Conservation (phyloP, 2,113 vertebrate genomes). For the Tragelaphus scriptus region DNA sequence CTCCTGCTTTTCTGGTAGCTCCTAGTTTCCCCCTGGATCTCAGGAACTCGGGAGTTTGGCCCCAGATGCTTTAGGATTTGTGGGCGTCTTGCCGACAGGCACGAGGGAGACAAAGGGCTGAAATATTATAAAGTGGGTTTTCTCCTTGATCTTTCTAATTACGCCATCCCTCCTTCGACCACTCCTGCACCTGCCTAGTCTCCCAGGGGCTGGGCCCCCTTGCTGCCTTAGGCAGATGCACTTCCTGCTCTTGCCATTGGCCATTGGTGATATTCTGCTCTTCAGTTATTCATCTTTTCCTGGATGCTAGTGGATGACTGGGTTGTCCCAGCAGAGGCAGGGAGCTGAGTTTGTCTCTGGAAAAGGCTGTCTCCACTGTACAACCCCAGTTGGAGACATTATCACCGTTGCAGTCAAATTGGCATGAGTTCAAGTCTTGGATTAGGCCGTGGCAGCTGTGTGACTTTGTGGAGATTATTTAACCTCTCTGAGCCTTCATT, state of each 20-base stretch:
- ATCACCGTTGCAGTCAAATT: neutral
- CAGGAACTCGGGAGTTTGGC: neutral
- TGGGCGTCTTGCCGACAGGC: neutral
- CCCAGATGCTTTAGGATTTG: neutral
- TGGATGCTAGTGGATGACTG: neutral
- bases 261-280: neutral
- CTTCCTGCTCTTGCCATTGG: neutral
- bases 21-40: neutral
- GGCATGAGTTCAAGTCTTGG: neutral
- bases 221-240: neutral
- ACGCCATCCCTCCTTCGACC: neutral
- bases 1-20: neutral
- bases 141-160: conserved; percentile 8
- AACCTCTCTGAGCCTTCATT: neutral
- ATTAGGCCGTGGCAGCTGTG: neutral
- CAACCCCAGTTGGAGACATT: neutral
- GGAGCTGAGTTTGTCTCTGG: neutral
- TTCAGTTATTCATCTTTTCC: neutral
- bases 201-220: neutral
- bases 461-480: neutral
- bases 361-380: neutral
- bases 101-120: neutral
- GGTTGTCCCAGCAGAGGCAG: neutral
- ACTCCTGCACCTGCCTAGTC: neutral
- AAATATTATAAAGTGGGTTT: conserved; percentile 1